These are phyloP conservation scores for Spizaetus ornatus DNA, from an alignment of 2,113 vertebrate genomes.

Conservation along the genomic window DNA sequence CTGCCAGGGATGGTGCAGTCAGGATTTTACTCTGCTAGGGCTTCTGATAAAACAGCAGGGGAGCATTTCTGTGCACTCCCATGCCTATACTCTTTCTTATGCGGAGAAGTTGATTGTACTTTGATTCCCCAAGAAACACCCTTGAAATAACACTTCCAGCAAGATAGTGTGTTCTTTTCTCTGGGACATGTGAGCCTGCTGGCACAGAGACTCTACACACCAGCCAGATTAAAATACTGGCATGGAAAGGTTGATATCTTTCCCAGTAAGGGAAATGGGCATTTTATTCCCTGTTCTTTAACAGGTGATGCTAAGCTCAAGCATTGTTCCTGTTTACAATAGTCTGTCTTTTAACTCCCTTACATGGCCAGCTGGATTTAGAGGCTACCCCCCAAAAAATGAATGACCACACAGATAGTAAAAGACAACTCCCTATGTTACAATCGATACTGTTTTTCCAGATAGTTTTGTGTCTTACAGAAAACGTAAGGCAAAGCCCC, in stretches of 20 bases:
- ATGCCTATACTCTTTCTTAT: background rate
- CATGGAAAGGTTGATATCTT: background rate
- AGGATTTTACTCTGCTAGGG: background rate
- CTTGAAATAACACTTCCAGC: slow-evolving; percentile 26
- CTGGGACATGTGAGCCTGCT: slow-evolving; percentile 19
- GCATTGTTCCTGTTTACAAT: background rate
- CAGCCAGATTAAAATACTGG: background rate
- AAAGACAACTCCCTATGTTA: background rate
- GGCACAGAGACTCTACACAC: background rate
- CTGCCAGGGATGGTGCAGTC: background rate
- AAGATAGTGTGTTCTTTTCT: slow-evolving; percentile 19
- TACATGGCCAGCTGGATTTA: background rate
- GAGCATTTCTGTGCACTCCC: background rate
- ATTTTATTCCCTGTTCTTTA: background rate
- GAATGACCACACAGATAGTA: background rate
- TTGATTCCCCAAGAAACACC: background rate
- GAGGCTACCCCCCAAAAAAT: background rate
- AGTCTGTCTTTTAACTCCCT: background rate
- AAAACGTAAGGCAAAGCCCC: background rate
- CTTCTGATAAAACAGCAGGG: background rate
- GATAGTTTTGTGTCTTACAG: background rate
- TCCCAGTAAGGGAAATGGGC: background rate
- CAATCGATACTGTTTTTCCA: background rate
- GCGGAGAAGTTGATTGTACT: background rate
- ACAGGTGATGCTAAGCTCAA: background rate